Conservation (phyloP, 1,140 invertebrate genomes). For the Megathymus violae region DNA sequence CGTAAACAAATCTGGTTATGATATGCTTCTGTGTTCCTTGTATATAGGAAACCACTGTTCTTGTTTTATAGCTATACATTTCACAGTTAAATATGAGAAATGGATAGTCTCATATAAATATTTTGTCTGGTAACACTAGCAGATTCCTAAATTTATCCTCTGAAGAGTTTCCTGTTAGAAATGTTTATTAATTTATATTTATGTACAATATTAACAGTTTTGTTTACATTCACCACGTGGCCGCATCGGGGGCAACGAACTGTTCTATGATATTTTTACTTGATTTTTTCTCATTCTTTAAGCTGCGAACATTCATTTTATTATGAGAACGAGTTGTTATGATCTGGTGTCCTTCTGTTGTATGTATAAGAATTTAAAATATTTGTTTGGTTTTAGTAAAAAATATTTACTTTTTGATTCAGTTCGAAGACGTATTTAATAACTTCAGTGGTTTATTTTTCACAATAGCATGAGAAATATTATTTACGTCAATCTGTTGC, state of each 20-base stretch:
- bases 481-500: no score
- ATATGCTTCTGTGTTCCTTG: no score
- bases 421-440: no score
- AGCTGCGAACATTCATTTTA: slow-evolving; percentile 1
- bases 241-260: slow-evolving; percentile 66
- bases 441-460: no score
- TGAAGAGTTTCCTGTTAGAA: slow-evolving; percentile 76
- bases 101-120: neutral
- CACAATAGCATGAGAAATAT: no score
- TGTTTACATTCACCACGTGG: slow-evolving; percentile 71
- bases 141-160: slow-evolving; percentile 67
- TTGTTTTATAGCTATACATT: no score
- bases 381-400: neutral
- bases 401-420: no score
- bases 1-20: no score
- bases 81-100: no score
- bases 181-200: slow-evolving; percentile 76
- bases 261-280: slow-evolving; percentile 52
- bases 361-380: neutral
- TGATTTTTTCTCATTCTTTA: slow-evolving; percentile 12
- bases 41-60: no score
- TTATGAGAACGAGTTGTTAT: neutral
- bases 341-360: neutral
- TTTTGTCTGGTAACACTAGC: slow-evolving; percentile 7
- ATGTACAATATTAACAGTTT: slow-evolving; percentile 56